Evolutionary conservation across 1,140 invertebrate genomes (phyloP).

Genomic region (Laodelphax striatellus): DNA sequence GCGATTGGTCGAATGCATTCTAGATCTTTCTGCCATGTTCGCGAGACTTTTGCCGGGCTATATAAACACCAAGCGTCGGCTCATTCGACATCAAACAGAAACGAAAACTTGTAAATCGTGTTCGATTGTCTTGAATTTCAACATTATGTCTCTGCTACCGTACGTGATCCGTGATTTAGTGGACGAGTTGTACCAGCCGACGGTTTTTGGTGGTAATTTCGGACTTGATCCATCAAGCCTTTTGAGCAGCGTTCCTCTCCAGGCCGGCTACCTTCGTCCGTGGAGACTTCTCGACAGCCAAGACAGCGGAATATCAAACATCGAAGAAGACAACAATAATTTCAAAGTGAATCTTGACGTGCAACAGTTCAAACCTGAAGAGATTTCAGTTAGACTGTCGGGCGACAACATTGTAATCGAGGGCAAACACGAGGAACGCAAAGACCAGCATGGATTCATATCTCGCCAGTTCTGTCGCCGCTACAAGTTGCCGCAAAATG

Average conservation of each 20-base stretch:
- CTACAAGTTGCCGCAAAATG: constrained; percentile 46
- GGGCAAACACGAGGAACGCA: constrained; percentile 52
- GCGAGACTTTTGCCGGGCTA: no score
- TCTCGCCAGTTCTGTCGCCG: constrained; percentile 47
- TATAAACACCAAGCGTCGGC: no score
- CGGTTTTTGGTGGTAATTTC: constrained; percentile 28
- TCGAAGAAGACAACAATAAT: constrained; percentile 15
- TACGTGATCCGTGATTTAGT: constrained; percentile 19
- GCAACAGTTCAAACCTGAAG: constrained; percentile 63
- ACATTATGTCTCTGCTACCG: constrained; percentile 17
- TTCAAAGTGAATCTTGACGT: constrained; percentile 50
- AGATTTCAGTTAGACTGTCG: constrained; percentile 44
- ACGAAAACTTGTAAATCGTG: no score
- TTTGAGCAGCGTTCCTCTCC: neutral
- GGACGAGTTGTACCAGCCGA: constrained; percentile 27
- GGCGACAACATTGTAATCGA: constrained; percentile 51
- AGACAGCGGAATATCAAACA: constrained; percentile 17
- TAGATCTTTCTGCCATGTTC: no score
- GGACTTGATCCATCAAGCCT: constrained; percentile 23
- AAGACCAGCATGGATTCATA: constrained; percentile 47
- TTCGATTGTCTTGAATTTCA: no score
- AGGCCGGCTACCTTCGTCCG: constrained; percentile 16
- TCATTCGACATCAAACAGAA: no score
- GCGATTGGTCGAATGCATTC: no score
- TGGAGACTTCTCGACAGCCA: neutral